Evolutionary conservation across 1,140 invertebrate genomes (phyloP).

Genomic region (Venustaconcha ellipsiformis): DNA sequence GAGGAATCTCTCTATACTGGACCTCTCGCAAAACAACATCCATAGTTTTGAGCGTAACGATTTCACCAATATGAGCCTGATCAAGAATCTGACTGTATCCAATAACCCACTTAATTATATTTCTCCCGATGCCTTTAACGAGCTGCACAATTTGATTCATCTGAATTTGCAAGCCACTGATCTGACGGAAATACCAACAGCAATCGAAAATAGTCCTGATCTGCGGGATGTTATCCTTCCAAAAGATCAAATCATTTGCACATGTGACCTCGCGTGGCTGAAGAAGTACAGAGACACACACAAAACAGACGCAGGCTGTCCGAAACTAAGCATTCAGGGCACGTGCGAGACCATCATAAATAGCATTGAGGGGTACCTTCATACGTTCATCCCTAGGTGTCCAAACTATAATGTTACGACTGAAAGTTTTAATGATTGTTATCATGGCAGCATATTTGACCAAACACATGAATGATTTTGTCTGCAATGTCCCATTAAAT

Average conservation of each 20-base stretch:
- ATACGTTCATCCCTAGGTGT: constrained; percentile 6
- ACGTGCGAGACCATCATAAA: constrained; percentile 27
- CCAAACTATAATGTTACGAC: constrained; percentile 8
- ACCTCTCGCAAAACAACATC: not conserved
- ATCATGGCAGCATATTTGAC: too few relatives aligned
- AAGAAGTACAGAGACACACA: constrained; percentile 21
- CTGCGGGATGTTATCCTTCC: constrained; percentile 14
- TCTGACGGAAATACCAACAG: constrained; percentile 20
- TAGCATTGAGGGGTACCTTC: constrained; percentile 4
- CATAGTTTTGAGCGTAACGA: constrained; percentile 32
- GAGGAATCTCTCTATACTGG: constrained; percentile 15
- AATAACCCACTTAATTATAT: constrained; percentile 24
- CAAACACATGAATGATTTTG: too few relatives aligned
- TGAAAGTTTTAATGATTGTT: too few relatives aligned
- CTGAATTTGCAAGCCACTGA: constrained; percentile 18
- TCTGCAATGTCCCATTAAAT: too few relatives aligned
- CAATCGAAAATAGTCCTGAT: constrained; percentile 17
- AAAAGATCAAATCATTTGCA: constrained; percentile 20
- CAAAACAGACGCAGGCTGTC: constrained; percentile 18
- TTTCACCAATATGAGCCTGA: constrained; percentile 17
- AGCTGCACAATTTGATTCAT: constrained; percentile 4
- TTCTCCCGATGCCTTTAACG: not conserved
- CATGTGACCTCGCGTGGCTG: not conserved
- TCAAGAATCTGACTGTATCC: constrained; percentile 11
- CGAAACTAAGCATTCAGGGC: constrained; percentile 8